Evolutionary conservation across 2,797 vertebrate genomes (phyloP).

Genomic region (Neosilurus mollespiculum): DNA sequence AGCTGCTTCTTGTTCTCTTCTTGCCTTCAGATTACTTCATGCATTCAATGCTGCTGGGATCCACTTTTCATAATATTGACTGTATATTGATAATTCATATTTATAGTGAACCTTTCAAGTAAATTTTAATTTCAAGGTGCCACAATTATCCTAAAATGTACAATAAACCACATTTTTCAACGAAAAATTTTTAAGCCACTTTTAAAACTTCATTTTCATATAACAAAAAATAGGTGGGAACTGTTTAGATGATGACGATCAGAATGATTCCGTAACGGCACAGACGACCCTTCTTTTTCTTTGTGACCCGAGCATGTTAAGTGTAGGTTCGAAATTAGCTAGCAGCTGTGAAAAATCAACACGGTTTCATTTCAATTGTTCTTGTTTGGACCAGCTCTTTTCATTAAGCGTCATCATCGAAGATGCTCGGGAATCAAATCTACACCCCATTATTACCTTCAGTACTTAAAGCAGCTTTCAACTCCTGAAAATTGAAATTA

Average conservation of each 20-base stretch:
- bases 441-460: too few species aligned
- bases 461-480: too few species aligned
- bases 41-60: constrained; percentile 95
- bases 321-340: not conserved
- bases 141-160: not conserved
- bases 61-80: constrained; percentile 85
- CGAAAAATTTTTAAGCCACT: not conserved
- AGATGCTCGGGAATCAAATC: too few species aligned
- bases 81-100: not conserved
- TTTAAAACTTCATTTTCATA: not conserved
- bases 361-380: too few species aligned
- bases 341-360: not conserved
- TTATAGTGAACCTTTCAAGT: not conserved
- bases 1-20: constrained; percentile 13
- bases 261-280: not conserved
- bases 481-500: too few species aligned
- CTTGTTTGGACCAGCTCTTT: too few species aligned
- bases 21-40: constrained; percentile 83
- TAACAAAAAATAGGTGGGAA: not conserved
- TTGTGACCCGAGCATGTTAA: not conserved
- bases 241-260: not conserved
- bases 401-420: too few species aligned
- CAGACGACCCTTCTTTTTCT: not conserved
- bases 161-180: not conserved
- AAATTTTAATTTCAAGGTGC: not conserved